Base-by-base conservation (phyloP, 2,797 vertebrate genomes). In the Aulostomus chinensis region DNA sequence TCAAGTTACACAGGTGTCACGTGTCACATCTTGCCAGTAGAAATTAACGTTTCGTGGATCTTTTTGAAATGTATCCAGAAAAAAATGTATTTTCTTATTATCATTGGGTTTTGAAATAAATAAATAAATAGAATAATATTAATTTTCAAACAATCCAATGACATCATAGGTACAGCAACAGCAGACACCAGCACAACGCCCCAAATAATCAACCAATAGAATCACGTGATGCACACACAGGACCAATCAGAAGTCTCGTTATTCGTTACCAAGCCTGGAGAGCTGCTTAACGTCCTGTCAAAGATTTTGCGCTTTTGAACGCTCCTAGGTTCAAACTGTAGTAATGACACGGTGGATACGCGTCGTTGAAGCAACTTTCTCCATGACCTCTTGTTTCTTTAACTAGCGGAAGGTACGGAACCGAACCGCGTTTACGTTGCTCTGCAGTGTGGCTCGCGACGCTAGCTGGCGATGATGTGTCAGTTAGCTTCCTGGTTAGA, bases 331-430 rank as follows among this genome's bases (percentile, higher is more conserved):
- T 59, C 7, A 14, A 51, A 62, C 20, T 30, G 7, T 57, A 48
- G 65, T 53, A 10, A 93, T 92, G 91, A 64, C 30, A 47, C 33
- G 41, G 21, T 75, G 42, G 66, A 76, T 61, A 11, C 78, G 33
- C 48, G 32, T 40, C 26, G 40, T 56, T 59, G 68, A 66, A 40
- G 54, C 73, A 3, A 61, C 66, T 62, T 67, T 64, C 65, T 45
- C 36, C 38, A 62, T 72, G 32, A 45, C 34, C 3, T 16, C 17
- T 50, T 60, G 47, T 57, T 58, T 58, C 60, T 85, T 91, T 75
- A 87, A 80, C 84, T 93, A 93, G 61, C 91, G 81, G 52, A 83
- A 88, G 91, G 92, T 93, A 78, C 86, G 87, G 43, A 15, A 40
- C 11, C 0, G 21, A 0, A 5, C 7, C 7, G 24, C 33, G 11